Conservation (phyloP, 2,113 vertebrate genomes). For the Cyanoderma ruficeps region DNA sequence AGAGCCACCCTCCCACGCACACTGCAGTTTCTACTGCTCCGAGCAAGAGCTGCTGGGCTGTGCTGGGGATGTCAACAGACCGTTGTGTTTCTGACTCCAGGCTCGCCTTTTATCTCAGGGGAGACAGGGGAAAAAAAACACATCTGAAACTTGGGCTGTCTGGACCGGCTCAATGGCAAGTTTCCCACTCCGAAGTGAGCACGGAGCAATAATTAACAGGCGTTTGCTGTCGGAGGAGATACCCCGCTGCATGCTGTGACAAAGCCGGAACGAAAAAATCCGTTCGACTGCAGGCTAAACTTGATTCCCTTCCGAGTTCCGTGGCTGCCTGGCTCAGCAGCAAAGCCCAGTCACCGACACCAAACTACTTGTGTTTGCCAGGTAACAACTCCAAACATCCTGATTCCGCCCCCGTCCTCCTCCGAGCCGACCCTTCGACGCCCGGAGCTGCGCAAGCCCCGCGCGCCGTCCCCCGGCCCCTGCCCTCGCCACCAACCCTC, state of each 20-base stretch:
- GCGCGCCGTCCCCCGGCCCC: background rate
- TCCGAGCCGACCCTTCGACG: background rate
- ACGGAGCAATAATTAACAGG: constrained; percentile 71
- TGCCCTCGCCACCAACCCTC: constrained; percentile 12
- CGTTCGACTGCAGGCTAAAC: constrained; percentile 59
- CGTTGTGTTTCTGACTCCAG: constrained; percentile 52
- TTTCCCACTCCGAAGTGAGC: constrained; percentile 68
- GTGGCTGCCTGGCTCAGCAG: constrained; percentile 32
- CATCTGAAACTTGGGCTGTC: constrained; percentile 50
- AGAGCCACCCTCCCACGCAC: constrained; percentile 70
- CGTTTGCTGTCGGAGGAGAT: constrained; percentile 59
- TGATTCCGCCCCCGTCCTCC: background rate
- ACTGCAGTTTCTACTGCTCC: constrained; percentile 70
- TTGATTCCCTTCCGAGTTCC: constrained; percentile 55
- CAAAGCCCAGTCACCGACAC: constrained; percentile 28
- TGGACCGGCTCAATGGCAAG: constrained; percentile 65
- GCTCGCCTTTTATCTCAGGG: constrained; percentile 70
- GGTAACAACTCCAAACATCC: constrained; percentile 38
- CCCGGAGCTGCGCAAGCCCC: background rate
- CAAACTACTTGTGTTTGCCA: constrained; percentile 33
- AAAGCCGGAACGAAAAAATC: constrained; percentile 66
- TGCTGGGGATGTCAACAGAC: constrained; percentile 65
- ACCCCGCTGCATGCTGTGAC: constrained; percentile 67
- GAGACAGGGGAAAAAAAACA: background rate
- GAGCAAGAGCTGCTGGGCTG: constrained; percentile 67